A percentile compares a stretch with the other conserved stretches of the same genome.
These are phyloP conservation scores for Leptocoma aspasia DNA, from an alignment of 2,113 vertebrate genomes.

Conservation along the genomic window DNA sequence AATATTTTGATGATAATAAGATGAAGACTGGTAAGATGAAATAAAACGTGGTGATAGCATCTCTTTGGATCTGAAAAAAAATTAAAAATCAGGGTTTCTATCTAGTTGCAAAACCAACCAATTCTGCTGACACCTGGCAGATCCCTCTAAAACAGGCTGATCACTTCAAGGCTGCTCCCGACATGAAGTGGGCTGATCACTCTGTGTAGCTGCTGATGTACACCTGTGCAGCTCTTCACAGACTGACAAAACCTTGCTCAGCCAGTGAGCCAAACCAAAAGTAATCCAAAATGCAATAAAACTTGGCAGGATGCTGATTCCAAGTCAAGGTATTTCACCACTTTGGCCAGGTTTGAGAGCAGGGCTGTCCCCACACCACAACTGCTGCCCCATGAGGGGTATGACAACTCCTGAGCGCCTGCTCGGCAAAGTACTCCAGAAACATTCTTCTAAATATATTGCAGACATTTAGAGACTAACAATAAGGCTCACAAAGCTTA, in stretches of 20 bases:
- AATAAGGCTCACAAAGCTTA: background rate
- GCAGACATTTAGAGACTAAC: background rate
- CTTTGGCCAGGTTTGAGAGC: background rate
- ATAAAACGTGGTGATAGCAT: background rate
- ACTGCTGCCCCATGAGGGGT: background rate
- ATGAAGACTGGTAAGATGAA: background rate
- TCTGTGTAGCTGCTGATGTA: background rate
- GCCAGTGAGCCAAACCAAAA: background rate
- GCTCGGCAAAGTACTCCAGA: background rate
- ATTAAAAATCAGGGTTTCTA: background rate
- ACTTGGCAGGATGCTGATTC: background rate
- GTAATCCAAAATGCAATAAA: background rate
- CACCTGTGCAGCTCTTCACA: background rate
- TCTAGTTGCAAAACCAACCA: background rate
- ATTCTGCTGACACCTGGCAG: background rate
- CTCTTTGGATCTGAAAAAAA: background rate
- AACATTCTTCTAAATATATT: background rate
- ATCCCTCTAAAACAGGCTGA: background rate
- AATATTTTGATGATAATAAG: background rate
- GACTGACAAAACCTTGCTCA: background rate
- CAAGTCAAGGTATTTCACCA: background rate
- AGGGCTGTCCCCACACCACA: background rate
- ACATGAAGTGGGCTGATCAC: background rate
- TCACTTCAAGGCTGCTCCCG: background rate
- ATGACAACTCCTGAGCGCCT: accelerated